These are phyloP conservation scores for Manis javanica DNA, from an alignment of 2,797 vertebrate genomes.

Conservation along the genomic window DNA sequence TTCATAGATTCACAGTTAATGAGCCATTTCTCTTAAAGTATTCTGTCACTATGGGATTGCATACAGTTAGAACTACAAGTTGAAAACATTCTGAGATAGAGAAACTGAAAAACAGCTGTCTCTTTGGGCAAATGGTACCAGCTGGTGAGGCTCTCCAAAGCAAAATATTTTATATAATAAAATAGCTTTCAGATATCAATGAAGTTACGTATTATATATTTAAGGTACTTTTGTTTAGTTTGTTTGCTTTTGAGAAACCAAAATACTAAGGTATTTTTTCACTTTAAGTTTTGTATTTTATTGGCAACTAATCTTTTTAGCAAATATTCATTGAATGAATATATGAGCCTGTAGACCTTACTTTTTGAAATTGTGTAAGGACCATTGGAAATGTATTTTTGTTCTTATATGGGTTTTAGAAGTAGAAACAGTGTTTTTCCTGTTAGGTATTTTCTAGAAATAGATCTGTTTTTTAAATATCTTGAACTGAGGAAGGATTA, in stretches of 20 bases:
- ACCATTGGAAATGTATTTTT: background rate
- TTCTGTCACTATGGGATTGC: conserved; percentile 61
- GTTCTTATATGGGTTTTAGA: conserved; percentile 15
- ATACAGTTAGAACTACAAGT: conserved; percentile 64
- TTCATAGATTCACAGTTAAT: conserved; percentile 63
- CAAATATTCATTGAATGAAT: conserved; percentile 25
- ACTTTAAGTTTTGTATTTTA: conserved; percentile 50
- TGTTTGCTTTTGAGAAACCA: conserved; percentile 31
- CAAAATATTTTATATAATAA: conserved; percentile 73
- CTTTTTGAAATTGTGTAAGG: background rate
- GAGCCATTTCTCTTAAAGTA: conserved; percentile 70
- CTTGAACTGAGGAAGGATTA: conserved; percentile 51
- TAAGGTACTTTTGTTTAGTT: conserved; percentile 4
- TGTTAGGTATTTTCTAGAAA: conserved; percentile 17
- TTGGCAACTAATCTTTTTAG: conserved; percentile 20
- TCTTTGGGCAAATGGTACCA: conserved; percentile 68
- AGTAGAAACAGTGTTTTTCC: conserved; percentile 16
- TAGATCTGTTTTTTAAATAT: conserved; percentile 21
- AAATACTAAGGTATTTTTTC: conserved; percentile 26
- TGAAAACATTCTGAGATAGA: conserved; percentile 71
- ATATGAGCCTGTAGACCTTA: background rate
- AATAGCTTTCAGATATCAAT: conserved; percentile 58
- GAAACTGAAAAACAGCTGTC: background rate
- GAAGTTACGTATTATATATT: conserved; percentile 18
- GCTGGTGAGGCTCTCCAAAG: conserved; percentile 68